Evolutionary conservation across 2,113 vertebrate genomes (phyloP).

Genomic region (Salvelinus alpinus): DNA sequence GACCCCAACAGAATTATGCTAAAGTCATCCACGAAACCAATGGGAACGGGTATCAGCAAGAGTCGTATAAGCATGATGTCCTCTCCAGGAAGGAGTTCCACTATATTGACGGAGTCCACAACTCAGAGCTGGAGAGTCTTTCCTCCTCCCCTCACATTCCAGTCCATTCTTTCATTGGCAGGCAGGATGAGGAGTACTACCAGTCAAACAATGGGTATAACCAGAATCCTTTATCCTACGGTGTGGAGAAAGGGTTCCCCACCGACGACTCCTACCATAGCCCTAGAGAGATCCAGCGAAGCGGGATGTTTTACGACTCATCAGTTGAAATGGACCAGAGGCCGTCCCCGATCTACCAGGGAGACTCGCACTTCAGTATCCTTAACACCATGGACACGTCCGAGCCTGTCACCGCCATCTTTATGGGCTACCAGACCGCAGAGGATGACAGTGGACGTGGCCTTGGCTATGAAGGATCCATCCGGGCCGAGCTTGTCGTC

Average conservation of each 20-base stretch:
- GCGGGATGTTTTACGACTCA: slow-evolving; percentile 9
- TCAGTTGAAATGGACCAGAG: not conserved
- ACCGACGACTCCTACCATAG: not conserved
- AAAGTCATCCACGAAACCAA: slow-evolving; percentile 9
- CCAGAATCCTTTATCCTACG: not conserved
- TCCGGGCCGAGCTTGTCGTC: slow-evolving; percentile 85
- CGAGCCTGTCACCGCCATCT: slow-evolving; percentile 88
- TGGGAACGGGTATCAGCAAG: slow-evolving; percentile 7
- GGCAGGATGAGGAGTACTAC: slow-evolving; percentile 33
- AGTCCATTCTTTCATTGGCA: slow-evolving; percentile 45
- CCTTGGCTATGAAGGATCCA: slow-evolving; percentile 77
- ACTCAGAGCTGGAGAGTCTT: slow-evolving; percentile 36
- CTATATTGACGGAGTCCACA: slow-evolving; percentile 1
- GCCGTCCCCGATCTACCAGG: slow-evolving; percentile 37
- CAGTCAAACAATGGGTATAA: not conserved
- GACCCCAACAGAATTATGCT: not conserved
- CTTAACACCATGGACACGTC: slow-evolving; percentile 71
- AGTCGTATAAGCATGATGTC: slow-evolving; percentile 4
- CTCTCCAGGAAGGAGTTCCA: slow-evolving; percentile 6
- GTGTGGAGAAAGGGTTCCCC: not conserved
- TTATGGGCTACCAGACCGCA: slow-evolving; percentile 86
- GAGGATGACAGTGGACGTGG: slow-evolving; percentile 62
- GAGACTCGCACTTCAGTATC: slow-evolving; percentile 53
- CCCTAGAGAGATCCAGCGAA: not conserved
- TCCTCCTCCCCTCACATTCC: slow-evolving; percentile 7